Base-by-base conservation (phyloP, 2,888 invertebrate genomes). In the Zeuzera pyrina region DNA sequence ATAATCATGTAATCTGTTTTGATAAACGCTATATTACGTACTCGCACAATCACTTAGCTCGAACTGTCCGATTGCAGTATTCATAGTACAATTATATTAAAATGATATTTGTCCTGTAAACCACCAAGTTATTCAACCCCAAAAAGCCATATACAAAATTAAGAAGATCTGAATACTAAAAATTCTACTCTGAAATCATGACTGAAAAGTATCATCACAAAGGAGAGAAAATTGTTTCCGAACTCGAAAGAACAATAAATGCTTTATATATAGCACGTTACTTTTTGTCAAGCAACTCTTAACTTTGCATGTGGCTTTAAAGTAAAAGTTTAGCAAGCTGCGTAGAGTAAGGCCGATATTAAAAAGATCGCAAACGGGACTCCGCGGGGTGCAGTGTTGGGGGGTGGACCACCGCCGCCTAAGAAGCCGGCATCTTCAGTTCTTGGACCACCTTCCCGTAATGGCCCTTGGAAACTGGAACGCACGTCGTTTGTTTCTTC, bases 391-490 rank as follows among this genome's bases (percentile, higher is more conserved):
- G 64, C 58, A 8, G 64, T 39, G 27, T 49, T 57, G 22, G 61
- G 42, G 36, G 62, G 49, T 12, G 65, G 66, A 3, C 64, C 62
- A 3, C 66, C 72, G 29, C 72, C 78, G 23, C 74, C 81, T 19
- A 81, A 63, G 55, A 74, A 81, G 22, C 72, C 66, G 1, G 76
- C 72, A 45, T 84, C 84, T 45, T 84, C 83, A 7, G 70, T 59
- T 31, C 71, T 42, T 41, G 87, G 71, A 42, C 83, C 86, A 32
- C 87, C 84, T 71, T 89, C 89, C 40, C 88, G 79, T 19, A 89
- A 72, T 2, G 89, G 86, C 26, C 89, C 89, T 52, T 89, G 89
- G 42, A 87, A 87, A 43, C 89, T 87, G 50, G 87, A 88, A 35
- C 89, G 87, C 47, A 88, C 81, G 41, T 84, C 79, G 39, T 84